phyloP scores from a whole-genome alignment of 2,797 vertebrate genomes.

The Octomys mimax region DNA sequence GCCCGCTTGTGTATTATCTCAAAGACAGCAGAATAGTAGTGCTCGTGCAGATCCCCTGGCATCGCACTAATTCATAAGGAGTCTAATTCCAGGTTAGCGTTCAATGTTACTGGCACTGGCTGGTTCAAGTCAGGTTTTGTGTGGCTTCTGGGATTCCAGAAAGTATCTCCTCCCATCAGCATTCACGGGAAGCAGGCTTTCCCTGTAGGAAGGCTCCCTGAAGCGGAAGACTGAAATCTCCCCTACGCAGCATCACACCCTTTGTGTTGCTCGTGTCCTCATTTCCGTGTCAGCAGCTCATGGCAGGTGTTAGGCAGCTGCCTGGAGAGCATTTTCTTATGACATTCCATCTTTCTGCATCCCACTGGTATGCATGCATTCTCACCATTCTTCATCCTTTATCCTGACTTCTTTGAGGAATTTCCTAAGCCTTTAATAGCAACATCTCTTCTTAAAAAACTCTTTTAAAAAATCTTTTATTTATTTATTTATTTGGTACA shows the following conservation, averaged over 20 bases:
- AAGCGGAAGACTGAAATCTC: not conserved
- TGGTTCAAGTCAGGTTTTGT: not conserved
- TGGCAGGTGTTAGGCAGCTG: not conserved
- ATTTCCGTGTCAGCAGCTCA: not conserved
- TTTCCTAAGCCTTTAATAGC: not conserved
- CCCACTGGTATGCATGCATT: rapidly evolving
- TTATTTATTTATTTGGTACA: too few species aligned
- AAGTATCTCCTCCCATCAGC: not conserved
- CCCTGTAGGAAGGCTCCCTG: not conserved
- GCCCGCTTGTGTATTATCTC: not conserved
- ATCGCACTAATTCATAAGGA: not conserved
- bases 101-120: not conserved
- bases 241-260: rapidly evolving
- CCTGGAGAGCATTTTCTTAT: not conserved
- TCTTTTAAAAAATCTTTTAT: too few species aligned
- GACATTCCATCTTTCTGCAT: not conserved
- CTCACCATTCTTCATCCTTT: not conserved
- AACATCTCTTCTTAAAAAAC: not conserved
- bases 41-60: rapidly evolving
- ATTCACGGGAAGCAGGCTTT: rapidly evolving
- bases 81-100: not conserved
- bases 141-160: not conserved
- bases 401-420: not conserved
- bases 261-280: not conserved
- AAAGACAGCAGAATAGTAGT: not conserved